phyloP scores from a whole-genome alignment of 1,140 invertebrate species.

The Cyrtorhinus lividipennis region DNA sequence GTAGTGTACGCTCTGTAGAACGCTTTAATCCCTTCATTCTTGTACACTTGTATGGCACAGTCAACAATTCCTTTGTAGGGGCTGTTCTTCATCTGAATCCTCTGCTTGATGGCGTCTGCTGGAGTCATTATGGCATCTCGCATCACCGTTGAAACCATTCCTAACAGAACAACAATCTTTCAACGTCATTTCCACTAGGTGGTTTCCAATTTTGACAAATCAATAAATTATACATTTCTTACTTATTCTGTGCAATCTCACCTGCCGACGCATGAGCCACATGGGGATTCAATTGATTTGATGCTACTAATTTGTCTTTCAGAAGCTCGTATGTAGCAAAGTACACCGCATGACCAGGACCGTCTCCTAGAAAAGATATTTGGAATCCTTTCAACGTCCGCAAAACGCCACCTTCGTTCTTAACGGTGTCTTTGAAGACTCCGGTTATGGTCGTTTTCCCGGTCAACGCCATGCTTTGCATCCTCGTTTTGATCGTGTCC shows the following conservation, averaged over 20 bases:
- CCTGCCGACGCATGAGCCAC: slow-evolving; percentile 44
- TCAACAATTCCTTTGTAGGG: slow-evolving; percentile 75
- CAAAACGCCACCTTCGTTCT: slow-evolving; percentile 66
- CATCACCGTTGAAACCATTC: slow-evolving; percentile 71
- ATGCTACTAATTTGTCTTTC: slow-evolving; percentile 57
- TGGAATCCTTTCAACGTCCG: slow-evolving; percentile 66
- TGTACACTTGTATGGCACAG: slow-evolving; percentile 65
- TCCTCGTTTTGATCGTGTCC: slow-evolving; percentile 90
- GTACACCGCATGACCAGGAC: slow-evolving; percentile 98
- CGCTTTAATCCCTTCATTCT: slow-evolving; percentile 68
- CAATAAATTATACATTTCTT: too few relatives aligned
- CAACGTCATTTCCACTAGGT: too few relatives aligned
- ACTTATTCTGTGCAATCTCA: background rate
- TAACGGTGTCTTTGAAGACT: background rate
- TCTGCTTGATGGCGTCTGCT: slow-evolving; percentile 95
- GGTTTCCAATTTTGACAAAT: too few relatives aligned
- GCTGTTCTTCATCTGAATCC: slow-evolving; percentile 94
- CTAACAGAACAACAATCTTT: slow-evolving; percentile 37
- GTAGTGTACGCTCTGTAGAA: slow-evolving; percentile 96
- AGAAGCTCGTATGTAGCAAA: slow-evolving; percentile 95
- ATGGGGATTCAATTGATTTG: slow-evolving; percentile 47
- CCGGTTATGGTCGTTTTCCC: background rate
- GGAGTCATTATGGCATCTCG: slow-evolving; percentile 99
- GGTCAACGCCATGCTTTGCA: slow-evolving; percentile 63
- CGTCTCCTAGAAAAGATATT: slow-evolving; percentile 83